Evolutionary conservation across 2,113 vertebrate species (phyloP).

Genomic region (Uria lomvia): DNA sequence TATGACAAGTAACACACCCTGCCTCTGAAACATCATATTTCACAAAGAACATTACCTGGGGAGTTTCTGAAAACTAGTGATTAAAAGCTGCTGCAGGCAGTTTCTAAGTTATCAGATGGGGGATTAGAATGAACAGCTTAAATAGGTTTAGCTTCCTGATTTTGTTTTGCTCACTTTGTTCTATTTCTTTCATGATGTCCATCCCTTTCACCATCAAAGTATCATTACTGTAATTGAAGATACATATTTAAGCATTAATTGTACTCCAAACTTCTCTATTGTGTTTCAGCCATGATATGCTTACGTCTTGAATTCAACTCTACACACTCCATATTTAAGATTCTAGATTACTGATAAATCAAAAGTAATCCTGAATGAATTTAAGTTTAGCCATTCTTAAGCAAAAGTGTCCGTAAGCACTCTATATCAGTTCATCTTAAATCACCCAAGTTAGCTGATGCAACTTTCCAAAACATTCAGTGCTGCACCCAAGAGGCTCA

Average conservation of each 20-base stretch:
- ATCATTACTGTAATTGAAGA: neutral
- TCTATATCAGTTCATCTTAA: neutral
- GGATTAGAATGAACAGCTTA: neutral
- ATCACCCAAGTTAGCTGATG: neutral
- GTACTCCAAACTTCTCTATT: neutral
- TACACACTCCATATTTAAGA: neutral
- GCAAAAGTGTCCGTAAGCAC: accelerated
- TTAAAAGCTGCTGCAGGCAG: neutral
- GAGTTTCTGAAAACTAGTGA: neutral
- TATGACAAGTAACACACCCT: neutral
- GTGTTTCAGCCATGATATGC: neutral
- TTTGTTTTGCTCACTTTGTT: neutral
- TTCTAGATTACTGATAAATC: neutral
- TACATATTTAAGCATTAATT: neutral
- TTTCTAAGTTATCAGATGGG: neutral
- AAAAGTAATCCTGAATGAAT: neutral
- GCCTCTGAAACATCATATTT: neutral
- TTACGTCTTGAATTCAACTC: neutral
- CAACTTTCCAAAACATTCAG: neutral
- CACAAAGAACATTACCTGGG: neutral
- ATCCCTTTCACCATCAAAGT: neutral
- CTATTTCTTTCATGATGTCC: neutral
- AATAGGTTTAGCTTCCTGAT: neutral
- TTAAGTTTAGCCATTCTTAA: neutral
- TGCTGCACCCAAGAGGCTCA: neutral